Evolutionary conservation across 1,140 invertebrate species (phyloP).

Genomic region (Zelostemma sp.): DNA sequence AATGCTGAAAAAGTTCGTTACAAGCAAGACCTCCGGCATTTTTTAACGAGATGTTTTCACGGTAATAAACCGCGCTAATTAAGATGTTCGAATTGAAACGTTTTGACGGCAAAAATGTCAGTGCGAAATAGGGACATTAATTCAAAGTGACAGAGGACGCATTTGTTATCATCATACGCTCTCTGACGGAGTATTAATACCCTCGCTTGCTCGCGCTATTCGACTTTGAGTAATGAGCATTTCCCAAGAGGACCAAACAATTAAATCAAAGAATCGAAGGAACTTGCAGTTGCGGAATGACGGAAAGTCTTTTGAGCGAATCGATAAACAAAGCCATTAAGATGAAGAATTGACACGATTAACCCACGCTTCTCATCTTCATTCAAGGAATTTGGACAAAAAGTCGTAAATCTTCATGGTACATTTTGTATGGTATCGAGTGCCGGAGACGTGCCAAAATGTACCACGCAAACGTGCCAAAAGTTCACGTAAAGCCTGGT

Average conservation of each 20-base stretch:
- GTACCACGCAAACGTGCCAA: constrained; percentile 51
- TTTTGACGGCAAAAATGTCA: constrained; percentile 16
- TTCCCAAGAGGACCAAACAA: constrained; percentile 6
- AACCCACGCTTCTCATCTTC: not conserved
- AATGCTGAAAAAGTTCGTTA: no score
- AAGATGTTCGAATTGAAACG: constrained; percentile 9
- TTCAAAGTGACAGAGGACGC: constrained; percentile 15
- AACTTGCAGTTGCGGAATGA: no score
- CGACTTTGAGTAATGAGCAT: constrained; percentile 16
- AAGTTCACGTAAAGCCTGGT: constrained; percentile 45
- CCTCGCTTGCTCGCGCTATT: constrained; percentile 21
- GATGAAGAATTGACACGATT: no score
- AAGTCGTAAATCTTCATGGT: constrained; percentile 8
- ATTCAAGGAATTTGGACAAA: constrained; percentile 3
- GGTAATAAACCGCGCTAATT: constrained; percentile 1
- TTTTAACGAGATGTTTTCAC: not conserved
- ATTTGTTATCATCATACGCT: constrained; percentile 27
- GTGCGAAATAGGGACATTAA: constrained; percentile 18
- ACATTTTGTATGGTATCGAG: constrained; percentile 11
- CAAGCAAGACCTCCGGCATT: no score
- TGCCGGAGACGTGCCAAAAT: constrained; percentile 48
- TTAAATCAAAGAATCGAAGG: constrained; percentile 1
- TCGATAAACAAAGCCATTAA: not conserved
- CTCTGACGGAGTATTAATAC: constrained; percentile 7
- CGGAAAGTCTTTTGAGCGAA: not conserved